phyloP scores from a whole-genome alignment of 2,888 invertebrate genomes.

The Anorthoa munda region DNA sequence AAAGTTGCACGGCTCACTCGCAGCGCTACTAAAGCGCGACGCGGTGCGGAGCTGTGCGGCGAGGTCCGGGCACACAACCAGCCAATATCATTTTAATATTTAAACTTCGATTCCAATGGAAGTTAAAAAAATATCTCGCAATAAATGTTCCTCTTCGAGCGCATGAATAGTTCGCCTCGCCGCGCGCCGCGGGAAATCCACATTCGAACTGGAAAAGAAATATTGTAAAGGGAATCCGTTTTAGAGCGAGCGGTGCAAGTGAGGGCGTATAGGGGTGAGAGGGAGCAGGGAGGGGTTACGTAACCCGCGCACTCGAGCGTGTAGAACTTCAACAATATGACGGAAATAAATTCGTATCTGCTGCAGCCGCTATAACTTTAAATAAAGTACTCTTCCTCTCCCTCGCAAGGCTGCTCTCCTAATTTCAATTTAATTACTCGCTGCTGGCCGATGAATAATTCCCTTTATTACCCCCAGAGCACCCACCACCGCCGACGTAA shows the following conservation, averaged over 20 bases:
- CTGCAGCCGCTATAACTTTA: constrained; percentile 54
- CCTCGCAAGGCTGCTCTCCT: constrained; percentile 31
- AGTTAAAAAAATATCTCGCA: constrained; percentile 70
- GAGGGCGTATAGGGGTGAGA: not conserved
- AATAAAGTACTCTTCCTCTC: constrained; percentile 39
- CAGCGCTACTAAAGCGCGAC: constrained; percentile 27
- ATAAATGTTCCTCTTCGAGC: constrained; percentile 69
- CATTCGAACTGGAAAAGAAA: constrained; percentile 78
- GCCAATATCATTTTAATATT: constrained; percentile 74
- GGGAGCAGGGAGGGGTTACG: constrained; percentile 37
- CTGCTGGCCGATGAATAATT: constrained; percentile 63
- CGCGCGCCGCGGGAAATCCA: constrained; percentile 75
- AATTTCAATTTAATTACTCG: constrained; percentile 66
- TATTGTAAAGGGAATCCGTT: constrained; percentile 76
- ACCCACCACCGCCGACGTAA: constrained; percentile 32
- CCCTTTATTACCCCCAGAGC: constrained; percentile 42
- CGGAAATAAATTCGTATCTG: constrained; percentile 68
- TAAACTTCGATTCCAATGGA: constrained; percentile 71
- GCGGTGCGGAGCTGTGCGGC: not conserved
- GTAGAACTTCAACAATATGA: constrained; percentile 69
- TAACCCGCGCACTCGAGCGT: constrained; percentile 51
- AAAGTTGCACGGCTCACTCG: constrained; percentile 13
- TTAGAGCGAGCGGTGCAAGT: constrained; percentile 67
- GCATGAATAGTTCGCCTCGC: constrained; percentile 74
- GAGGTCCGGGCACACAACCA: constrained; percentile 36